A percentile compares a stretch with the other conserved stretches of the same genome.
These are phyloP conservation scores for Rhamphomyia laevipes DNA, from an alignment of 2,888 invertebrate genomes.

Conservation along the genomic window DNA sequence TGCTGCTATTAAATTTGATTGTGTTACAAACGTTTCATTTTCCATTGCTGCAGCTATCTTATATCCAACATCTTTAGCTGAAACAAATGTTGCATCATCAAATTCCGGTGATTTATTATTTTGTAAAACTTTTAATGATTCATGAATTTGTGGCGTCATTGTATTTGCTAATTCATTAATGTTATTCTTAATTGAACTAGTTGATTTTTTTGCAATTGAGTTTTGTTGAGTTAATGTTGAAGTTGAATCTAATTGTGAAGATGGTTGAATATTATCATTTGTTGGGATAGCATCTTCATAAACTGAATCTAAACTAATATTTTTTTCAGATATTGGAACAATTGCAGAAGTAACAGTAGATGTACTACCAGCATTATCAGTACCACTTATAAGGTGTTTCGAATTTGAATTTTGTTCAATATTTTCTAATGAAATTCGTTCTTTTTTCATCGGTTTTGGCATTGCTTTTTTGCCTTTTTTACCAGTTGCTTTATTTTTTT, in stretches of 20 bases:
- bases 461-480: constrained; percentile 3
- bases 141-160: background rate
- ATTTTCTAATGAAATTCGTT: background rate
- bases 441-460: background rate
- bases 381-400: background rate
- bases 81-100: constrained; percentile 14
- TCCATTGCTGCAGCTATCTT: constrained; percentile 12
- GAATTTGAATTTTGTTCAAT: constrained; percentile 8
- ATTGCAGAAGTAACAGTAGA: background rate
- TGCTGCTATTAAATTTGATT: constrained; percentile 13
- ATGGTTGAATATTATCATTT: background rate
- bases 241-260: background rate
- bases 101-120: background rate
- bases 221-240: background rate
- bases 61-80: constrained; percentile 15
- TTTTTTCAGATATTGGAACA: background rate
- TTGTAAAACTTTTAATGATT: constrained; percentile 1
- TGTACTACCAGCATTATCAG: constrained; percentile 4
- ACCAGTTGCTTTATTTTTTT: constrained; percentile 5
- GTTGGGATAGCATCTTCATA: constrained; percentile 38
- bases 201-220: constrained; percentile 1
- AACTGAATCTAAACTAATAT: constrained; percentile 24
- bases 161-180: constrained; percentile 1
- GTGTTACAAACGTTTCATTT: constrained; percentile 22
- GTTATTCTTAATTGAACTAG: background rate